phyloP scores from a whole-genome alignment of 2,888 invertebrate genomes.

The Caenorhabditis angaria region DNA sequence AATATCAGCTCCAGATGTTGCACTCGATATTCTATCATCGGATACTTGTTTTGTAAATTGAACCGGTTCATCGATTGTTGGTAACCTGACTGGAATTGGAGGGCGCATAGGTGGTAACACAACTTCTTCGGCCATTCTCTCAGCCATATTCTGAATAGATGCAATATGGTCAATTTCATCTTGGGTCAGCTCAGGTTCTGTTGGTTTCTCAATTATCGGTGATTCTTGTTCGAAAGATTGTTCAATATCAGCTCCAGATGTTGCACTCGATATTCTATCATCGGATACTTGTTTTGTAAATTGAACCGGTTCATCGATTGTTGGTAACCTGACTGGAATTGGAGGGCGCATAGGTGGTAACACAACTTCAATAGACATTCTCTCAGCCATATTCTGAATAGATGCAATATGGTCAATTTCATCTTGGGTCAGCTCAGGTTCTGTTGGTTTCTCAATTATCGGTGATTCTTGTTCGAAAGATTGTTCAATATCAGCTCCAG shows the following conservation, averaged over 20 bases:
- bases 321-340: conserved; percentile 5
- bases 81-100: not conserved
- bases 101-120: not conserved
- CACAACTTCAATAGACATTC: conserved; percentile 21
- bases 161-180: conserved; percentile 7
- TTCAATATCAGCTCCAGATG: conserved; percentile 14
- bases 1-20: conserved; percentile 25
- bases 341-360: not conserved
- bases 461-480: conserved; percentile 13
- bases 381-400: conserved; percentile 39
- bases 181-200: conserved; percentile 5
- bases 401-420: conserved; percentile 46
- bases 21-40: conserved; percentile 4
- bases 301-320: not conserved
- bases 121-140: not conserved
- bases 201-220: not conserved
- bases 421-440: conserved; percentile 25
- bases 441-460: conserved; percentile 12
- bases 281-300: not conserved
- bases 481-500: conserved; percentile 19
- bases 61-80: not conserved
- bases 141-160: not conserved
- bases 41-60: not conserved
- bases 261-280: conserved; percentile 1
- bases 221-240: conserved; percentile 10